Evolutionary conservation across 2,888 invertebrate species (phyloP), one percentile per base, ranked within the genome.

Genomic region (Zaprionus obscuricornis): DNA sequence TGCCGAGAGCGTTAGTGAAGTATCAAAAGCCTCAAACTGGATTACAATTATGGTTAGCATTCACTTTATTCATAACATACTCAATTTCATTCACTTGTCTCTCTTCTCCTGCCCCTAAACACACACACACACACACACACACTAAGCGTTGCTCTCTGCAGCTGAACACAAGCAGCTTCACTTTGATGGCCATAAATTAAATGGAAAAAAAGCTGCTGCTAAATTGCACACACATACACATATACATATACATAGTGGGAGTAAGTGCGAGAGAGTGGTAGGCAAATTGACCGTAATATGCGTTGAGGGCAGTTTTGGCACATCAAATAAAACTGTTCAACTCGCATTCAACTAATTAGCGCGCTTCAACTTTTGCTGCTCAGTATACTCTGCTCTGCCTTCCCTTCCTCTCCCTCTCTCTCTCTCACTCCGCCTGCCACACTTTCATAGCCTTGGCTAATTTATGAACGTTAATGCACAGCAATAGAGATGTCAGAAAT

Each of bases 1-100:
- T 67, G 58, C 62, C 70, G 59, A 51, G n/a, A 52, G 55, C 54
- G 52, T 59, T 46, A 74, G 52, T 40, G 14, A 33, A 66, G 66
- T n/a, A 88, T 79, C 82, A 88, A 89, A n/a, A 86, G 82, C 89
- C 84, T 86, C 89, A 89, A 89, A 79, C 89, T 89, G 89, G 89
- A 89, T 89, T 89, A 89, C 87, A 89, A 89, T 87, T 89, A 89
- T 89, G 89, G 89, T 89, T 72, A 85, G 86, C 39, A 34, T 42
- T 27, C 43, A 37, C 43, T 39, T 66, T 27, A 49, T 46, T 17
- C 63, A 36, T 31, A 18, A 31, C 34, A 24, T 26, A 13, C 39
- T 39, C 24, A 7, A 7, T 37, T 37, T n/a, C n/a, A 8, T 27
- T 7, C 11, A 17, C 42, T 16, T 42, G n/a, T 42, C 22, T 22